A percentile compares a stretch with the other conserved stretches of the same genome.
Evolutionary conservation across 2,113 vertebrate species (phyloP).

Genomic region (Osmerus mordax): DNA sequence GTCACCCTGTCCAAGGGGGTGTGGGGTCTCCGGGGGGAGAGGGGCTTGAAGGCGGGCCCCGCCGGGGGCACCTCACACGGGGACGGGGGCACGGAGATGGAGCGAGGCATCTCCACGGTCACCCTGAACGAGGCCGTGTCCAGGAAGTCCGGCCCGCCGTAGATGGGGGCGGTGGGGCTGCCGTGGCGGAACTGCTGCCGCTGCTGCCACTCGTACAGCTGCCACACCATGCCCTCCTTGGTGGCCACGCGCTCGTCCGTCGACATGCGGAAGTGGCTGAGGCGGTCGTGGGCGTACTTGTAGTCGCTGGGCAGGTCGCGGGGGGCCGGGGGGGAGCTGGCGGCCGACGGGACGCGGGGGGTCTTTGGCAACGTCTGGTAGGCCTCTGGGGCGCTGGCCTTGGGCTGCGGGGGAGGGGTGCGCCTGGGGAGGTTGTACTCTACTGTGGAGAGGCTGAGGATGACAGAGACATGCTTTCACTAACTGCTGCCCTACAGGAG

Average conservation of each 20-base stretch:
- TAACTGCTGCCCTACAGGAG: not conserved
- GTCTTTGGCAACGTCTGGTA: conserved; percentile 93
- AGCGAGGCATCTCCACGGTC: conserved; percentile 89
- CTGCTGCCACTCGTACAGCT: conserved; percentile 98
- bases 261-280: conserved; percentile 96
- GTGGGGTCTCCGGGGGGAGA: conserved; percentile 84
- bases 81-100: conserved; percentile 92
- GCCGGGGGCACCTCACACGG: conserved; percentile 88
- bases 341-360: conserved; percentile 74
- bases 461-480: not conserved
- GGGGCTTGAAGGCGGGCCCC: conserved; percentile 75
- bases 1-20: conserved; percentile 91
- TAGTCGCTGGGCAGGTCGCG: conserved; percentile 93
- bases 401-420: conserved; percentile 79
- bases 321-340: conserved; percentile 76
- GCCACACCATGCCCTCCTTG: conserved; percentile 96
- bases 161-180: conserved; percentile 86
- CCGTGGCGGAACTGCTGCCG: conserved; percentile 95
- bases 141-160: conserved; percentile 77
- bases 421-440: conserved; percentile 83
- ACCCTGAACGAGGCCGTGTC: conserved; percentile 84
- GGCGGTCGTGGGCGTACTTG: conserved; percentile 94
- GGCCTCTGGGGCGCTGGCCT: conserved; percentile 73
- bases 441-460: conserved; percentile 71
- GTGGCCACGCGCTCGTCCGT: conserved; percentile 88